Percentiles rank a stretch among this genome's conserved stretches.
Evolutionary conservation across 2,113 vertebrate genomes (phyloP).

Genomic region (Hystrix cristata): DNA sequence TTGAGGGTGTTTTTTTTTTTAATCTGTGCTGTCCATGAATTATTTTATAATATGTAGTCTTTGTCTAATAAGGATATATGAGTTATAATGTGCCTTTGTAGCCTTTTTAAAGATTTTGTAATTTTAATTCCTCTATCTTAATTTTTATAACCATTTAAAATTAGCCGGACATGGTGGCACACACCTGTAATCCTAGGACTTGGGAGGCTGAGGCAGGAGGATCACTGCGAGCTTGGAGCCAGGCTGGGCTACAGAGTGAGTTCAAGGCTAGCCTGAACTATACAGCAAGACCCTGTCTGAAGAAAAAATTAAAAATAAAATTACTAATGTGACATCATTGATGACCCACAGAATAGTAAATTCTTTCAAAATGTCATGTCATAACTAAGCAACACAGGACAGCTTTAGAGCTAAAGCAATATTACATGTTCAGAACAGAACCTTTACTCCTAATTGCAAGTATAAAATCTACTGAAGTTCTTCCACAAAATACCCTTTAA

Average conservation of each 20-base stretch:
- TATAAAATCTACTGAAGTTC: constrained; percentile 37
- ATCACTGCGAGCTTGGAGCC: neutral
- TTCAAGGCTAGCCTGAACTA: neutral
- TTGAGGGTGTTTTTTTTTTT: constrained; percentile 28
- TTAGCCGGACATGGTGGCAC: neutral
- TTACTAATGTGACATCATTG: constrained; percentile 39
- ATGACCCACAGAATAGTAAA: constrained; percentile 7
- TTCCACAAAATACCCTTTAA: constrained; percentile 52
- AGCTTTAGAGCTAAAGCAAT: neutral
- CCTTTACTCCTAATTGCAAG: constrained; percentile 39
- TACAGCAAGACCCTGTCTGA: neutral
- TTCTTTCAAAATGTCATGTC: constrained; percentile 26
- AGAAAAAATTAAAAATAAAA: neutral
- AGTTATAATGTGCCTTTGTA: constrained; percentile 65
- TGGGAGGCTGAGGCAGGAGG: neutral
- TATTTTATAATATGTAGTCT: constrained; percentile 62
- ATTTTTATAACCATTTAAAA: neutral
- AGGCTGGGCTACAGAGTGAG: neutral
- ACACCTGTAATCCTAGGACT: neutral
- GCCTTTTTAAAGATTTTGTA: constrained; percentile 46
- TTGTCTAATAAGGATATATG: constrained; percentile 8
- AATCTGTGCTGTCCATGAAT: constrained; percentile 58
- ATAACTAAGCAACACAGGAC: neutral
- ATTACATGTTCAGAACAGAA: constrained; percentile 12
- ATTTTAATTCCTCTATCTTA: constrained; percentile 43